Evolutionary conservation across 2,113 vertebrate species (phyloP).

Genomic region (Cyanistes caeruleus): DNA sequence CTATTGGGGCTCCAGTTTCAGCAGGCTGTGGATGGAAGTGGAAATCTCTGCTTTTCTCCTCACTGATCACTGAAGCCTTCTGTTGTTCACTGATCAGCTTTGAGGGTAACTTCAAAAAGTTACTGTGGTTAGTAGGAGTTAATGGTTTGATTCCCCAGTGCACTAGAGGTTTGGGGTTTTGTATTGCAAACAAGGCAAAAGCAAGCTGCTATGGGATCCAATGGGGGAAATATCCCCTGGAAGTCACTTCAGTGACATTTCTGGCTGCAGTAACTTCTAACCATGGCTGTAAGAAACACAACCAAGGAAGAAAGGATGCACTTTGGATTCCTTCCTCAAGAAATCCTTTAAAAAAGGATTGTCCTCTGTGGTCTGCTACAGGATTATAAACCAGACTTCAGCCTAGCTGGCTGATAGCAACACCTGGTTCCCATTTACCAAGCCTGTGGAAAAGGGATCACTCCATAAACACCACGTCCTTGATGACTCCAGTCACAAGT

Average conservation of each 20-base stretch:
- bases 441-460: background rate
- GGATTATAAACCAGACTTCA: background rate
- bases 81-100: background rate
- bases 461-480: accelerated
- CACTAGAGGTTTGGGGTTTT: background rate
- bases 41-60: background rate
- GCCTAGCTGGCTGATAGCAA: background rate
- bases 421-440: background rate
- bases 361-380: background rate
- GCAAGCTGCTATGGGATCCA: background rate
- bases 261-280: background rate
- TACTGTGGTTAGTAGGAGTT: background rate
- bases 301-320: background rate
- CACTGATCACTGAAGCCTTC: background rate
- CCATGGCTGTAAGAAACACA: background rate
- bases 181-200: background rate
- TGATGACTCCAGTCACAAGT: background rate
- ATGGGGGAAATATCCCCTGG: too few species aligned
- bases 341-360: background rate
- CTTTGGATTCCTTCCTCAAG: background rate
- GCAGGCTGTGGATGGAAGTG: background rate
- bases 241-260: background rate
- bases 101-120: background rate
- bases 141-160: background rate
- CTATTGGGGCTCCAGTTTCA: background rate